A percentile compares a stretch with the other conserved stretches of the same genome.
These are phyloP conservation scores for Enteromius fasciolatus DNA, from an alignment of 2,797 vertebrate species.

Conservation along the genomic window DNA sequence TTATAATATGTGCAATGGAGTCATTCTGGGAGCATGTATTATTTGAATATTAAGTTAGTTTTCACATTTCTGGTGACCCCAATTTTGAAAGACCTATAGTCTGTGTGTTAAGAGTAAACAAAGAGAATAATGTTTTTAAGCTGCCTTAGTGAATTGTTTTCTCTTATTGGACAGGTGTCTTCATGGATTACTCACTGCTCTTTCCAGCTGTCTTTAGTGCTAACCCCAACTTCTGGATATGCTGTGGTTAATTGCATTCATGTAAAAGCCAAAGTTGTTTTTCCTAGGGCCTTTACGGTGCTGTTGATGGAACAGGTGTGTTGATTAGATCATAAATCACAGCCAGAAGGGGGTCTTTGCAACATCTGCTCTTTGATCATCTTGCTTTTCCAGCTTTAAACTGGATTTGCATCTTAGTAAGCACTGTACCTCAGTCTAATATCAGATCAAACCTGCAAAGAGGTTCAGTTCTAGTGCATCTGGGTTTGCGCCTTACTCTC, in stretches of 20 bases:
- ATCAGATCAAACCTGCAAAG: constrained; percentile 15
- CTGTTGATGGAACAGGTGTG: constrained; percentile 39
- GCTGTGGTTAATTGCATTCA: constrained; percentile 8
- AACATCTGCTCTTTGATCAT: constrained; percentile 33
- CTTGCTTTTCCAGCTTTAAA: constrained; percentile 24
- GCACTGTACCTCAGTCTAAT: constrained; percentile 4
- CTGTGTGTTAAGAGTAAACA: neutral
- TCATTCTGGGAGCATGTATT: neutral
- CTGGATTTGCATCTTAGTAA: constrained; percentile 12
- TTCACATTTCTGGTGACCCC: neutral
- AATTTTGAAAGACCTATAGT: neutral
- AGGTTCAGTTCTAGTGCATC: neutral
- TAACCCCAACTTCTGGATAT: neutral
- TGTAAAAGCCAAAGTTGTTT: constrained; percentile 9
- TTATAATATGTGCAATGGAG: neutral
- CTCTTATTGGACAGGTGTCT: neutral
- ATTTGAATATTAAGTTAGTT: neutral
- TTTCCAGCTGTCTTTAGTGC: neutral
- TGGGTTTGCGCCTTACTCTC: neutral
- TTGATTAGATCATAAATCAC: constrained; percentile 33
- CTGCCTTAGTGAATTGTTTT: neutral
- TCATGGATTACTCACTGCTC: neutral
- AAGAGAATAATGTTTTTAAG: neutral
- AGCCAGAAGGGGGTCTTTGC: constrained; percentile 4
- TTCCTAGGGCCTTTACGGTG: neutral